Evolutionary conservation across 2,888 invertebrate species (phyloP), one percentile per base, ranked within the genome.

Genomic region (Lepeophtheirus nordmannii): DNA sequence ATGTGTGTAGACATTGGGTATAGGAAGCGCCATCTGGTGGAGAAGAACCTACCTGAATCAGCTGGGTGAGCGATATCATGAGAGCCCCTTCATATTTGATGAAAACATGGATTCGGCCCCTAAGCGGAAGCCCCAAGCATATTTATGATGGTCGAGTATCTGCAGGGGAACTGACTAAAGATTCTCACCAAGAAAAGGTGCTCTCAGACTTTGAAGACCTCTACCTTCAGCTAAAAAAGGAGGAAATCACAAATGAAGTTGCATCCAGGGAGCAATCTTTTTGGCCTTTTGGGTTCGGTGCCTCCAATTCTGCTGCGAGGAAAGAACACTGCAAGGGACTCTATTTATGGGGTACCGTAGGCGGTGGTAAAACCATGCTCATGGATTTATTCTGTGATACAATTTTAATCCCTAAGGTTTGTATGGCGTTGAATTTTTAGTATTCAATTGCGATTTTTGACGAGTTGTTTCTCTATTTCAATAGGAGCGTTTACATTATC

Each of bases 341-440:
- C 12, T 71, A 70, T 41, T 23, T 69, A 3, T 69, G 69, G 69
- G 71, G 71, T 12, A 69, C 70, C 22, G 90, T 91, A 69, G 90
- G 92, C 59, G 89, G 91, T 71, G 98, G 98, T 58, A 98, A 98
- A 80, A 98, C 98, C 9, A 97, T 97, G 86, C 78, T 98, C 67
- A 98, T 98, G 98, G 97, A 98, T 78, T 78, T 98, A 72, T 97
- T 98, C 78, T 91, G 86, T 79, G 84, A 90, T 71, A 70, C 72
- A n/a, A 71, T 78, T 37, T 76, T 80, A 1, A 53, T 12, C 23
- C 67, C 67, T 53, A 60, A 58, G 22, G 68, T 68, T 38, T 68
- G 67, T 37, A 58, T 67, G 53, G 46, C 23, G n/a, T 17, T 12
- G 17, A 20, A 30, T 30, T 66, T 17, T 1, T 64, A 12, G 1